Evolutionary conservation across 1,140 invertebrate species (phyloP), one percentile per base, ranked within the genome.

Genomic region (Drosophila chauvacae): DNA sequence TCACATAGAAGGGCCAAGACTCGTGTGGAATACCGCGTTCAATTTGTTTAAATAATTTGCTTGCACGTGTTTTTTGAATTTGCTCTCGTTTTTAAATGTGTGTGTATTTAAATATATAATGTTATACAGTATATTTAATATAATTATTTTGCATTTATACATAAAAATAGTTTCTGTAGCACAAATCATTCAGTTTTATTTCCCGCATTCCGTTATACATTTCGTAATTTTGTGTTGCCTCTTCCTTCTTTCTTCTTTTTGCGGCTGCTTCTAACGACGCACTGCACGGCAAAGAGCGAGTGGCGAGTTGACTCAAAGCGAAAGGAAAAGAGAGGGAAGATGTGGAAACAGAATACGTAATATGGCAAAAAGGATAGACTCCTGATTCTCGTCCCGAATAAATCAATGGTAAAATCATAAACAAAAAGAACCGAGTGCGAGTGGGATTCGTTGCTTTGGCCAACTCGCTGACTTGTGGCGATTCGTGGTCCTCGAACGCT

Each of bases 141-240:
- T 69, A 77, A 72, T 66, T 77, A 81, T 65, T 82, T 82, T 73
- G 26, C 82, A 72, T 88, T 81, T 78, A 77, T 68, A 87, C 79
- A 86, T 76, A 72, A 82, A 86, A 76, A 83, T 77, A 76, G 63
- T 80, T 73, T 72, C 66, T 73, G 66, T 72, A 81, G 81, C 81
- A 83, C 72, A 77, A 64, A 42, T 72, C 28, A 30, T 64, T 68
- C 11, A 42, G 13, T 70, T 55, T 56, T 18, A 10, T 65, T 26
- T 26, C 26, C 53, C 55, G 10, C 39, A 59, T 47, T 50, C 35
- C 7, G 50, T 56, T n/a, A 60, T 14, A 26, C 23, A 50, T 20
- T 13, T 42, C 51, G 33, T 18, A 13, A 51, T 51, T 30, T 70
- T 11, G 13, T 53, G 28, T 51, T 51, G 28, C 30, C 50, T 61